phyloP scores from a whole-genome alignment of 2,797 vertebrate genomes.

The Lutjanus campechanus region DNA sequence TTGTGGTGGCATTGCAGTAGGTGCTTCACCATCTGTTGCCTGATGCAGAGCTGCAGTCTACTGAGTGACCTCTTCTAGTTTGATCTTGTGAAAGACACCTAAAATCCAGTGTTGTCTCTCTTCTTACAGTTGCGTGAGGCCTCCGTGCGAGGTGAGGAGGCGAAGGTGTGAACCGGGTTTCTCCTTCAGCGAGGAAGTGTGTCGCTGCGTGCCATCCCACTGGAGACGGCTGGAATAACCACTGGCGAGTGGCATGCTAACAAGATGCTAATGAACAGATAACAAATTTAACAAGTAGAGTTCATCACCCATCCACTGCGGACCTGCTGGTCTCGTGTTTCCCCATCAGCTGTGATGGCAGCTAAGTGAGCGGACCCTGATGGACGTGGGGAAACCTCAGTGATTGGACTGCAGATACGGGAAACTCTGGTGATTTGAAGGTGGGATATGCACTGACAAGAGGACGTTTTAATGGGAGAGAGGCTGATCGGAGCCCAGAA shows the following conservation, averaged over 20 bases:
- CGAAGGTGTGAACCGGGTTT: conserved; percentile 90
- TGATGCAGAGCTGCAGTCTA: no score
- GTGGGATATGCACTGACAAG: conserved; percentile 67
- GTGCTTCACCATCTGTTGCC: no score
- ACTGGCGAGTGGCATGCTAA: not conserved
- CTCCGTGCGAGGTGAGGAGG: conserved; percentile 89
- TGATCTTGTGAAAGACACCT: not conserved
- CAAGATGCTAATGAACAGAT: conserved; percentile 34
- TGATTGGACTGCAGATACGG: conserved; percentile 37
- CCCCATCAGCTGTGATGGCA: conserved; percentile 58
- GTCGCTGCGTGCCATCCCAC: conserved; percentile 94
- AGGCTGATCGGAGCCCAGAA: conserved; percentile 12
- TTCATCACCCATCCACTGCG: conserved; percentile 18
- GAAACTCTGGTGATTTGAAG: conserved; percentile 44
- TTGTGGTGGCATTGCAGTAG: no score
- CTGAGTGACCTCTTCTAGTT: no score
- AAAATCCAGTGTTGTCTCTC: not conserved
- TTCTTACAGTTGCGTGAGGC: conserved; percentile 89
- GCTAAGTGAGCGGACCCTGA: conserved; percentile 51
- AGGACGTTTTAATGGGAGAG: conserved; percentile 52
- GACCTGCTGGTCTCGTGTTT: conserved; percentile 51
- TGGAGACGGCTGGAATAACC: conserved; percentile 91
- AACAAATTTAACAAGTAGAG: conserved; percentile 27
- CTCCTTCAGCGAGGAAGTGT: conserved; percentile 95
- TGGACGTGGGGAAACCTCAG: conserved; percentile 18